Conservation (phyloP, 2,888 invertebrate genomes). For the Cheilosia grossa region DNA sequence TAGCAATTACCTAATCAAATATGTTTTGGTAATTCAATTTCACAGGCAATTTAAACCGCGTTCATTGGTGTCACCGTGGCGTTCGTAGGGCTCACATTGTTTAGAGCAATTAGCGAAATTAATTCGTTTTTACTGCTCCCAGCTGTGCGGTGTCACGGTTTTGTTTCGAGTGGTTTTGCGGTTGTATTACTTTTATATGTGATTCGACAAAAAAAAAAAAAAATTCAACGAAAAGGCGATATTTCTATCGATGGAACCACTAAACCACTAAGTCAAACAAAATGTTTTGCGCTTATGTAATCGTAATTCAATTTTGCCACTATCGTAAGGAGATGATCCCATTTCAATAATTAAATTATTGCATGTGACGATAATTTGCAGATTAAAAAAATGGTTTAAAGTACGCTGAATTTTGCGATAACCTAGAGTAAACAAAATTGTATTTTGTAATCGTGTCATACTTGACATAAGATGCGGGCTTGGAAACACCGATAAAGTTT, state of each 20-base stretch:
- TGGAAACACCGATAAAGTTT: conserved; percentile 7
- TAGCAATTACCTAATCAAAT: too few species aligned
- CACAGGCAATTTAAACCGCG: background rate
- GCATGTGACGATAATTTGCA: conserved; percentile 5
- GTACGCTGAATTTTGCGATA: conserved; percentile 14
- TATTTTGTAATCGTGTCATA: background rate
- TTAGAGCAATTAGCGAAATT: conserved; percentile 8
- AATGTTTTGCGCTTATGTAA: conserved; percentile 38
- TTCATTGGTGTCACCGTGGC: background rate
- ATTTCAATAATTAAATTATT: conserved; percentile 13
- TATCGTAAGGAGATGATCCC: conserved; percentile 11
- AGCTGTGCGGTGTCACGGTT: conserved; percentile 35
- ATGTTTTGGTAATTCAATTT: background rate
- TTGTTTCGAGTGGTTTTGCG: conserved; percentile 40
- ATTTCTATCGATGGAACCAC: conserved; percentile 22
- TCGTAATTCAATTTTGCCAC: background rate
- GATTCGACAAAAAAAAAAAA: conserved; percentile 16
- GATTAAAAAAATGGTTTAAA: conserved; percentile 24
- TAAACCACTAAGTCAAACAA: conserved; percentile 26
- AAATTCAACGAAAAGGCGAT: conserved; percentile 1
- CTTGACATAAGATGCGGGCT: background rate
- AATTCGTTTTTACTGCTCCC: background rate
- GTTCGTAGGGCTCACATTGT: conserved; percentile 11
- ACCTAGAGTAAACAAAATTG: conserved; percentile 1
- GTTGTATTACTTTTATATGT: conserved; percentile 33